Percentiles rank a stretch among this genome's conserved stretches.
These are phyloP conservation scores for Drymonia ruficornis DNA, from an alignment of 2,888 invertebrate species.

Conservation along the genomic window DNA sequence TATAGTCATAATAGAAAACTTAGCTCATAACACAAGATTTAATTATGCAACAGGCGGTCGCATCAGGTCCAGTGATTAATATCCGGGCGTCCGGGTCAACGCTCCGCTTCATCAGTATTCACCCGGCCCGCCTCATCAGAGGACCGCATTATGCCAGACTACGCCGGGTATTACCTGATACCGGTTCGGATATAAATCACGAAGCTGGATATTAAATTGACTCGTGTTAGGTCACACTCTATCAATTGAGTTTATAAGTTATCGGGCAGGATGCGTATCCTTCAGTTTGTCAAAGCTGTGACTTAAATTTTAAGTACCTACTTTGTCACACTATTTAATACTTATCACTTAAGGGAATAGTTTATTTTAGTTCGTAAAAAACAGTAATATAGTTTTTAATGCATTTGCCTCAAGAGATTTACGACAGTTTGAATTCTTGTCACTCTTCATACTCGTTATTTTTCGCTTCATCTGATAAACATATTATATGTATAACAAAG, in stretches of 20 bases:
- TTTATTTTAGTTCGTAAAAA: no score
- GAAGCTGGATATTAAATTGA: slow-evolving; percentile 38
- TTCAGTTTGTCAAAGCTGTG: no score
- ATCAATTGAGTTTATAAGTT: slow-evolving; percentile 1
- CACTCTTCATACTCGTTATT: no score
- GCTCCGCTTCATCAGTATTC: slow-evolving; percentile 65
- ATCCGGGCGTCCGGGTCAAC: slow-evolving; percentile 46
- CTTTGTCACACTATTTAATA: no score
- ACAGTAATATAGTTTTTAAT: no score
- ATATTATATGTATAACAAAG: no score
- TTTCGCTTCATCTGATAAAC: no score
- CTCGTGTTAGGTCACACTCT: slow-evolving; percentile 27
- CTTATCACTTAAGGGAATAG: no score
- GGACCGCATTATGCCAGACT: slow-evolving; percentile 48
- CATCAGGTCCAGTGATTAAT: slow-evolving; percentile 53
- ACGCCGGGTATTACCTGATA: slow-evolving; percentile 41
- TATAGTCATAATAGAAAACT: slow-evolving; percentile 1
- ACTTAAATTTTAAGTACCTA: no score
- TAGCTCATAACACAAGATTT: neutral
- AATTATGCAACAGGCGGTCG: slow-evolving; percentile 50
- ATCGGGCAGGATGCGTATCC: neutral
- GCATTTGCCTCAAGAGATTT: no score
- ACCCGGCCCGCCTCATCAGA: slow-evolving; percentile 57
- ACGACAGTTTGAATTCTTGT: no score
- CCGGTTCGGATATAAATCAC: slow-evolving; percentile 41